Evolutionary conservation across 2,797 vertebrate species (phyloP).

Genomic region (Tadarida brasiliensis): DNA sequence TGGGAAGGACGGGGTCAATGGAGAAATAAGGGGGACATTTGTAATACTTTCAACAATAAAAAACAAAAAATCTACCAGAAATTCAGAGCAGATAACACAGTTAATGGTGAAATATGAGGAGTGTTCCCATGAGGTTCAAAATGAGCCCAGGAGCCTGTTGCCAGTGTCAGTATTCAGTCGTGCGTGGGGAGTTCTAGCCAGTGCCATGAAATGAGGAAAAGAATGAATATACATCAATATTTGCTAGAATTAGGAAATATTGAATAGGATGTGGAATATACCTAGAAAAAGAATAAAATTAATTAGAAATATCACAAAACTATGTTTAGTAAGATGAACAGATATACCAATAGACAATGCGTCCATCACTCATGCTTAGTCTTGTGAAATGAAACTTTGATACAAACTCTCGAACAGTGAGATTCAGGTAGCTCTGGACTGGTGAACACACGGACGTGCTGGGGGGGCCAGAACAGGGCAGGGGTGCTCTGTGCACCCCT

Average conservation of each 20-base stretch:
- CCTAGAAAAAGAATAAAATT: background rate
- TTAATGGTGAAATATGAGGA: background rate
- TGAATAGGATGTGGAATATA: background rate
- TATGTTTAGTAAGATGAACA: background rate
- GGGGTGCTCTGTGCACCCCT: fast-evolving
- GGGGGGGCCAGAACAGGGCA: background rate
- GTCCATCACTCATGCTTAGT: background rate
- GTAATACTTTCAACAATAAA: too few relatives aligned
- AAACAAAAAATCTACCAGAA: background rate
- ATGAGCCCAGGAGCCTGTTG: background rate
- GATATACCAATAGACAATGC: background rate
- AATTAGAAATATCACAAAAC: background rate
- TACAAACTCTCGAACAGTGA: background rate
- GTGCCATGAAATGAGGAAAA: background rate
- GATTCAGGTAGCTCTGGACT: background rate
- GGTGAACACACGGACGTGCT: background rate
- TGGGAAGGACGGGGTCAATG: too few relatives aligned
- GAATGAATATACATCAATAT: background rate
- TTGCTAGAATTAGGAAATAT: background rate
- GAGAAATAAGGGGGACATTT: too few relatives aligned
- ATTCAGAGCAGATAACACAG: background rate
- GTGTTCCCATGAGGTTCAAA: background rate
- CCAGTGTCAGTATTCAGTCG: background rate
- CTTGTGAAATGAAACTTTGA: background rate
- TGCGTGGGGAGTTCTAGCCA: background rate